Evolutionary conservation across 2,113 vertebrate species (phyloP).

Genomic region (Rhinolophus ferrumequinum): DNA sequence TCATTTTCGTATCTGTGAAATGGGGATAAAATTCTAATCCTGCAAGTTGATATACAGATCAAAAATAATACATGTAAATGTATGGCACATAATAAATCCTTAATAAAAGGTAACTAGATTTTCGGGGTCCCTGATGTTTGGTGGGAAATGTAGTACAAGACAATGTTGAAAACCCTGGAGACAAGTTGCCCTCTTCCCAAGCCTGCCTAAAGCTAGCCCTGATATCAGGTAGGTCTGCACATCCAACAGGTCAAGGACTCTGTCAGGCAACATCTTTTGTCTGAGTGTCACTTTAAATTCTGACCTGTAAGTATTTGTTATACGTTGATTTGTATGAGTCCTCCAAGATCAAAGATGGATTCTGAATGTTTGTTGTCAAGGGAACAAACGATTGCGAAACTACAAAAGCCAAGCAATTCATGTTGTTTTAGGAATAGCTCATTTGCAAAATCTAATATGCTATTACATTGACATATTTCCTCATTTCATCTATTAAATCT

Average conservation of each 20-base stretch:
- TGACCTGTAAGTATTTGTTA: constrained; percentile 83
- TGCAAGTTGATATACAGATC: background rate
- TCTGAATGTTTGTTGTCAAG: constrained; percentile 85
- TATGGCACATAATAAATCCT: background rate
- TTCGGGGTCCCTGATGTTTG: background rate
- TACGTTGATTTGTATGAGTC: constrained; percentile 84
- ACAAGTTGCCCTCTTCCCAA: background rate
- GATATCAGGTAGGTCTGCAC: background rate
- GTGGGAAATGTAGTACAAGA: background rate
- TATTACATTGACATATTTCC: constrained; percentile 84
- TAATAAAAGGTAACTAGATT: background rate
- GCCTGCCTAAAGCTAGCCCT: background rate
- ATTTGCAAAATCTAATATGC: constrained; percentile 85
- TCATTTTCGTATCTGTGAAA: background rate
- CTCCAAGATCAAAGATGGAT: constrained; percentile 86
- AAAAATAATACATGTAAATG: background rate
- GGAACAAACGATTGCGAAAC: constrained; percentile 76
- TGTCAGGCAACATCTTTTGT: constrained; percentile 73
- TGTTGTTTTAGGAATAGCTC: constrained; percentile 80
- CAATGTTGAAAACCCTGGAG: background rate
- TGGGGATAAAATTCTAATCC: background rate
- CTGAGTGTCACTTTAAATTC: constrained; percentile 78
- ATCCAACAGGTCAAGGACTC: background rate
- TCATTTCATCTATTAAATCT: constrained; percentile 82
- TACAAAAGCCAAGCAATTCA: constrained; percentile 67